A percentile compares a stretch with the other conserved stretches of the same genome.
These are phyloP conservation scores for Platyrinchus mystaceus DNA, from an alignment of 2,797 vertebrate species.

Conservation along the genomic window DNA sequence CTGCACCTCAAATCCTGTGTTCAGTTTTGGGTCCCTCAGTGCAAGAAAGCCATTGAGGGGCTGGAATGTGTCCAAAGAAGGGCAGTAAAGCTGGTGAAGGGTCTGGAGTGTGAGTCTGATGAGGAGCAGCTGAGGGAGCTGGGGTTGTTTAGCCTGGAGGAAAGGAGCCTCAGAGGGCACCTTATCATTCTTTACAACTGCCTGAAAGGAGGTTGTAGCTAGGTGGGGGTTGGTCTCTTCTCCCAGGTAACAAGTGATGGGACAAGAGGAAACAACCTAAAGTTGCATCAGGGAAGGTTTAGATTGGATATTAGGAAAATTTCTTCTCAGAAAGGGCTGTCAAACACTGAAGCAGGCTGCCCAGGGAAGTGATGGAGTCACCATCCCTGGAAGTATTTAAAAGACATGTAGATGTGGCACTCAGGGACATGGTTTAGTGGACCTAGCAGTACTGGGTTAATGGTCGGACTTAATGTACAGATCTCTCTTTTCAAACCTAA, in stretches of 20 bases:
- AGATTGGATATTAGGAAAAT: neutral
- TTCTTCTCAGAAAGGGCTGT: neutral
- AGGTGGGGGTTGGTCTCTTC: neutral
- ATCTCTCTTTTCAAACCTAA: neutral
- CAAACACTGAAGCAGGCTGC: neutral
- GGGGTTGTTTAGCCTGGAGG: neutral
- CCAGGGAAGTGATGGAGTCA: neutral
- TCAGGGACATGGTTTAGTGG: neutral
- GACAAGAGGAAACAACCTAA: neutral
- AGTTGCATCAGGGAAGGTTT: neutral
- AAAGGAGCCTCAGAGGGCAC: neutral
- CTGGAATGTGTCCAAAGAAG: neutral
- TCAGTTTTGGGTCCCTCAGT: neutral
- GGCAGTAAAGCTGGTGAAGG: neutral
- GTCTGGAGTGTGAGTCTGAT: neutral
- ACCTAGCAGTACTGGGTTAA: neutral
- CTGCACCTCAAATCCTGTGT: neutral
- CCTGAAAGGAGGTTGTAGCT: no score
- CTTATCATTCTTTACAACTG: neutral
- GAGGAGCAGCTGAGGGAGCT: neutral
- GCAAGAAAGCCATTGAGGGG: neutral
- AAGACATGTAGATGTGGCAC: fast-evolving
- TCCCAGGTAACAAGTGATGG: neutral
- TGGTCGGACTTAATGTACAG: neutral
- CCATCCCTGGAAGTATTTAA: neutral